Base-by-base conservation (phyloP, 2,888 invertebrate species). In the Tenthredo mesomela region DNA sequence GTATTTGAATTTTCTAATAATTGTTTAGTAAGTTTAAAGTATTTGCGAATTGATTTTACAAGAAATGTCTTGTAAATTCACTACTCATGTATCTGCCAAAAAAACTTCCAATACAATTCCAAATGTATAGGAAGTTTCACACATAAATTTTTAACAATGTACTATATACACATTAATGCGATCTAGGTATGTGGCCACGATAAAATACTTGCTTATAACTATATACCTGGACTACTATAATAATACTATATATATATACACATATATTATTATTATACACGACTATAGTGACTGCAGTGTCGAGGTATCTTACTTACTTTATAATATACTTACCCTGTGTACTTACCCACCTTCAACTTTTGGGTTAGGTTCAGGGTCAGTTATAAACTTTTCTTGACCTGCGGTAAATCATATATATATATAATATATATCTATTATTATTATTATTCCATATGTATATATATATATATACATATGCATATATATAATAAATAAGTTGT, bases 321-420 rank as follows among this genome's bases (percentile, higher is more conserved):
- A 73, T 43, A 18, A 37, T 43, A 37, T 43, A 71, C 37, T 71
- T 71, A 67, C 33, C n/a, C 43, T 71, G n/a, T n/a, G n/a, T n/a
- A n/a, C n/a, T n/a, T n/a, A 67, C 33, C 33, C 65, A 61, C 80
- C 61, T 80, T 61, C 80, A 47, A 61, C 65, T 61, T 80, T 80
- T 80, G 25, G 80, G 80, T 80, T 61, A 80, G 61, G 80, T 61
- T 80, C 80, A 80, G 80, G 80, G 80, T 40, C 80, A 40, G n/a
- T 77, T 47, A 9, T 12, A 7, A 33, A 50, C 6, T 21, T 67
- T 67, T 67, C 67, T 67, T 67, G 67, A 67, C 77, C 77, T 77
- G 33, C 25, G 77, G 54, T 54, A 50, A 77, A 77, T 50, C 50
- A 29, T 50, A 15, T 25, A 5, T 25, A 10, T 61, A 29, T 29